Evolutionary conservation across 2,113 vertebrate species (phyloP).

Genomic region (Ciconia maguari): DNA sequence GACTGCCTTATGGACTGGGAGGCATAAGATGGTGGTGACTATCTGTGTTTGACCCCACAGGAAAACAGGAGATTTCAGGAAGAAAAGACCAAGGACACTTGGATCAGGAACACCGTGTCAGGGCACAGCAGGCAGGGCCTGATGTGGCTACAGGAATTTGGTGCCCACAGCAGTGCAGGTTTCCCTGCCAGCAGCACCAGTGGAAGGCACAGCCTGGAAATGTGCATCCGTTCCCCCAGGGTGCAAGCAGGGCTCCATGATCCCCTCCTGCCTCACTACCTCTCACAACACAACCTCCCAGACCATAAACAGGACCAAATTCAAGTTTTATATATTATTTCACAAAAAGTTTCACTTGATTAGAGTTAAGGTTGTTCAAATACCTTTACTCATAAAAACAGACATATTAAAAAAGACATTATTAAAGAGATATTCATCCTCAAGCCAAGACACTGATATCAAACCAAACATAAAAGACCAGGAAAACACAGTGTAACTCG

Average conservation of each 20-base stretch:
- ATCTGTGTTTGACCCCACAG: background rate
- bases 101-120: background rate
- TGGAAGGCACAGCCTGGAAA: background rate
- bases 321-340: background rate
- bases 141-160: background rate
- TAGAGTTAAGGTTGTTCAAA: background rate
- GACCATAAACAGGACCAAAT: background rate
- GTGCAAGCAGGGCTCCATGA: background rate
- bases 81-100: background rate
- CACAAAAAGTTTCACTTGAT: background rate
- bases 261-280: background rate
- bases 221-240: background rate
- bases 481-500: background rate
- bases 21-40: rapidly evolving
- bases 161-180: background rate
- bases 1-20: background rate
- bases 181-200: background rate
- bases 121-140: background rate
- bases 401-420: background rate
- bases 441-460: background rate
- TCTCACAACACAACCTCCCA: background rate
- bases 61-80: background rate
- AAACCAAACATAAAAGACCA: constrained; percentile 5
- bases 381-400: background rate
- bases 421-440: background rate